Base-by-base conservation (phyloP, 2,797 vertebrate genomes). In the Centroberyx gerrardi region DNA sequence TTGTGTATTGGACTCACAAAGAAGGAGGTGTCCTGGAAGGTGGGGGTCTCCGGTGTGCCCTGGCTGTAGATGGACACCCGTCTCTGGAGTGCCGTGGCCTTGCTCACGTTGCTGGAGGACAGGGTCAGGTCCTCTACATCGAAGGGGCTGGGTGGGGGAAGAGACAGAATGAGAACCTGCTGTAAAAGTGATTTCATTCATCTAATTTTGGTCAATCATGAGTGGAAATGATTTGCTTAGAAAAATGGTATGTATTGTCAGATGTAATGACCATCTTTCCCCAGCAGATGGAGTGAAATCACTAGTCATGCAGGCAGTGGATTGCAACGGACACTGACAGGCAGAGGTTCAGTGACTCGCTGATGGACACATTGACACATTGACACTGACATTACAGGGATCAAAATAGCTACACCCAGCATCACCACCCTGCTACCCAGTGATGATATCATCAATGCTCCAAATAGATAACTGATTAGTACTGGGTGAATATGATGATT, bases 21-120 rank as follows among this genome's bases (percentile, higher is more conserved):
- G 93, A 99, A 99, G n/a, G 97, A 93, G 74, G 95, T 95, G 72
- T 99, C 97, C 92, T 97, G 98, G 93, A 98, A 98, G 81, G 95
- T 97, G 81, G 98, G 98, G 0, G 98, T 99, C 88, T 99, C 98
- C 0, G 98, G 98, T 4, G 97, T 98, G 76, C 97, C 97, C 94
- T 99, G 98, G 93, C 98, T 99, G 91, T 99, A 99, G 85, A 99
- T 90, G 2, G 98, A 99, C 90, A 99, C 96, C 81, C 98, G 95
- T 87, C 98, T 96, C 90, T 99, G 98, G n/a, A 99, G 95, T 54
- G 96, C 97, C 0, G 96, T 93, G 12, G 96, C 93, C 93, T 98
- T 99, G 93, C 94, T 97, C 77, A 98, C 91, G 0, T 97, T 96
- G n/a, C 97, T 94, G 0, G 97, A 94, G 0, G 98, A 97, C 0